Base-by-base conservation (phyloP, 2,888 invertebrate species). In the Erpobdella octoculata region DNA sequence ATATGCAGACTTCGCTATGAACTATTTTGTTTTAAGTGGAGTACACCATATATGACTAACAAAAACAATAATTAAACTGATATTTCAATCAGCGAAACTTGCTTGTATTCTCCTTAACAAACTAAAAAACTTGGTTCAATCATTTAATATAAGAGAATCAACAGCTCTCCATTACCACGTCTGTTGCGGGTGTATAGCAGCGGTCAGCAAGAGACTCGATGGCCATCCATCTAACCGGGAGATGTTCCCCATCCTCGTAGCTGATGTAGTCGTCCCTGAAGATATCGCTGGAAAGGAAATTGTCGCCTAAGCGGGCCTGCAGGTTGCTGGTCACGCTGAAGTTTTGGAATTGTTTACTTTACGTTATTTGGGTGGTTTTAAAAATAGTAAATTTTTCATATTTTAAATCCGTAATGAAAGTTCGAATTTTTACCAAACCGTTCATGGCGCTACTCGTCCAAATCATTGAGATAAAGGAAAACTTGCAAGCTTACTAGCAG, bases 201-300 rank as follows among this genome's bases (percentile, higher is more conserved):
- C 91, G 89, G 80, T 90, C 90, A 61, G 90, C 86, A 67, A 95
- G 84, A 74, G 92, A 90, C 83, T 97, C 96, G 62, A 93, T 86
- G 0, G 96, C 91, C 80, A 96, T 86, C 96, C 96, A 97, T 83
- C 95, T 96, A 77, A 97, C 89, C 0, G 97, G 96, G 75, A 95
- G 88, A 85, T 95, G 94, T 83, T 95, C 94, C 79, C 95, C 95
- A 86, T 96, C 95, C 0, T 93, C 94, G 75, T 96, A 86, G 81
- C 95, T 95, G 82, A 94, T 91, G 85, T 97, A 97, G 83, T 97
- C 96, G 28, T 90, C 89, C 0, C 96, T 94, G 84, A 94, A 97
- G 71, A 97, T 86, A 83, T 97, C 96, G 75, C 94, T 86, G 3
- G 94, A 90, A 73, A 97, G 84, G 1, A 95, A 92, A 81, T 91